Conservation (phyloP, 2,888 invertebrate genomes). For the Luperina testacea region DNA sequence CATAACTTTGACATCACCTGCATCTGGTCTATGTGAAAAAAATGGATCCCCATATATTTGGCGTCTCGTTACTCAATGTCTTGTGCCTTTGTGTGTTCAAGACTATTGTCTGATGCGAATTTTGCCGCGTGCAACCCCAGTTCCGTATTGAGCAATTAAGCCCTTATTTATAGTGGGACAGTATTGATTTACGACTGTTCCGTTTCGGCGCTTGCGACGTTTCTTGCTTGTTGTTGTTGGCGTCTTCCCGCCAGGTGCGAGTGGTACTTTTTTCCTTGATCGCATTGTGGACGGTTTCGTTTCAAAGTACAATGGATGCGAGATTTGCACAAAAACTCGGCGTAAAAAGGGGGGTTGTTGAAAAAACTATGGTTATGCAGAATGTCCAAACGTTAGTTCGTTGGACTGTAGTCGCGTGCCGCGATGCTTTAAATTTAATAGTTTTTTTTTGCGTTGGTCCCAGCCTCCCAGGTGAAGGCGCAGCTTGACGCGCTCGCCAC, state of each 20-base stretch:
- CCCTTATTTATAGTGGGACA: constrained; percentile 83
- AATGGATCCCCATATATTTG: constrained; percentile 83
- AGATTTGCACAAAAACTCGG: constrained; percentile 89
- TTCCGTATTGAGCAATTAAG: constrained; percentile 81
- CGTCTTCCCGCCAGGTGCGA: constrained; percentile 87
- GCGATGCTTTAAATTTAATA: constrained; percentile 76
- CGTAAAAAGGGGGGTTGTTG: constrained; percentile 77
- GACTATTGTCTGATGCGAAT: constrained; percentile 79
- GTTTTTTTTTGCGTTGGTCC: constrained; percentile 67
- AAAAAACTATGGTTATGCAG: constrained; percentile 72
- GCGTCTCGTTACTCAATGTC: constrained; percentile 88
- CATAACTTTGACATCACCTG: constrained; percentile 85
- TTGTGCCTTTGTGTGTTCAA: constrained; percentile 78
- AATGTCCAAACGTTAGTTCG: constrained; percentile 72
- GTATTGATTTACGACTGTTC: constrained; percentile 80
- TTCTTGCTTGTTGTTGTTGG: constrained; percentile 63
- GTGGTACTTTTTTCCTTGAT: constrained; percentile 76
- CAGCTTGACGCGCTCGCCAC: constrained; percentile 68
- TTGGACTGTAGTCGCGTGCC: constrained; percentile 85
- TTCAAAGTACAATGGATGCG: constrained; percentile 83
- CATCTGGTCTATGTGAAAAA: constrained; percentile 79
- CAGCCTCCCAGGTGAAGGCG: constrained; percentile 60
- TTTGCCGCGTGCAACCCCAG: constrained; percentile 71
- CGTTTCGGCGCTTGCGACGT: constrained; percentile 75
- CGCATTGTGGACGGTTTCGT: constrained; percentile 83